Conservation (phyloP, 2,888 invertebrate genomes). For the Ferdinandea cuprea region DNA sequence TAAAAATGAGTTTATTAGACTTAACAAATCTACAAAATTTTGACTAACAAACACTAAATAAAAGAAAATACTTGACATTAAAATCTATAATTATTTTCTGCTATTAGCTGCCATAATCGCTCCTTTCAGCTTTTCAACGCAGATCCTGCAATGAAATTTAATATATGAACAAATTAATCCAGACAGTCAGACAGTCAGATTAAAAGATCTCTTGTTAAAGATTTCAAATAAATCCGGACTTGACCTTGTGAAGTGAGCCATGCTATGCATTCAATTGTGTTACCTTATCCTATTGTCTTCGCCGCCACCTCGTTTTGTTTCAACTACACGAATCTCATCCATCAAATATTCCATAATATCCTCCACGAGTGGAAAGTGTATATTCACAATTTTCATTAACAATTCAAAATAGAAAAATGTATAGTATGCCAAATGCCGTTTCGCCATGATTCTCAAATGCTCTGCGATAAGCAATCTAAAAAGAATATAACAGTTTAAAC, state of each 20-base stretch:
- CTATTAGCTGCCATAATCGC: constrained; percentile 51
- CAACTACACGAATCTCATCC: constrained; percentile 79
- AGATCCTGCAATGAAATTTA: constrained; percentile 36
- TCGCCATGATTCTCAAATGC: constrained; percentile 79
- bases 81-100: constrained; percentile 18
- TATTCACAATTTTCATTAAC: constrained; percentile 79
- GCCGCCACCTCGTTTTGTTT: constrained; percentile 81
- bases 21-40: neutral
- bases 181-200: too few relatives aligned
- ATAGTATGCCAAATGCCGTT: constrained; percentile 82
- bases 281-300: constrained; percentile 81
- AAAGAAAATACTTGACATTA: neutral
- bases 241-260: too few relatives aligned
- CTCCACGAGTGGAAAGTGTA: constrained; percentile 78
- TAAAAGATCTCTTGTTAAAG: too few relatives aligned
- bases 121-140: constrained; percentile 64
- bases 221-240: too few relatives aligned
- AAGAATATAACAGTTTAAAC: too few relatives aligned
- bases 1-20: too few relatives aligned
- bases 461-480: constrained; percentile 75
- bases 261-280: neutral
- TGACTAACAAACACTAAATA: neutral
- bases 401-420: constrained; percentile 82
- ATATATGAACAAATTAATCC: too few relatives aligned
- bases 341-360: constrained; percentile 78